Evolutionary conservation across 1,140 invertebrate genomes (phyloP).

Genomic region (Cyclina sinensis): DNA sequence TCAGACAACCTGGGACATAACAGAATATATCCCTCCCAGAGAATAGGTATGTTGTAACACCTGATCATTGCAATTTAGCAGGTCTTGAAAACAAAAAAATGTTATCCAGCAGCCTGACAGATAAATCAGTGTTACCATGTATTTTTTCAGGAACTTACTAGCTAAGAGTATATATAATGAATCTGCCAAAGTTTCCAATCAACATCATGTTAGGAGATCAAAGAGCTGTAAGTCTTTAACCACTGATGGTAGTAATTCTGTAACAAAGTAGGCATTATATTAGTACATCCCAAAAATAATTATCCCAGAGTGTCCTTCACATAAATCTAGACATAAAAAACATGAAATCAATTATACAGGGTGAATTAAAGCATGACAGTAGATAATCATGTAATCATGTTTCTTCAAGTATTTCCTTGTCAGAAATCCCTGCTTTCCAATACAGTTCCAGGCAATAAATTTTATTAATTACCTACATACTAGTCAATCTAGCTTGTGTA

Average conservation of each 20-base stretch:
- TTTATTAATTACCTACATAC: background rate
- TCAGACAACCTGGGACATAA: no score
- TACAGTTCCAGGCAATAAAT: no score
- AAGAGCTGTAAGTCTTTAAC: background rate
- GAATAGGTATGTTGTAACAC: no score
- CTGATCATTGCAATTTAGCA: no score
- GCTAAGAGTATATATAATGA: background rate
- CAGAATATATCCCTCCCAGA: no score
- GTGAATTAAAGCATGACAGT: background rate
- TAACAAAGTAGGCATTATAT: conserved; percentile 13
- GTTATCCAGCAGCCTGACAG: no score
- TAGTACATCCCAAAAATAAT: background rate
- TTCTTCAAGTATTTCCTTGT: background rate
- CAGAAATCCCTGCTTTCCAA: no score
- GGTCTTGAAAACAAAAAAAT: no score
- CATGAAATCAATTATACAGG: background rate
- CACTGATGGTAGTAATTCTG: background rate
- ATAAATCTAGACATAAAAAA: background rate
- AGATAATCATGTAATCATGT: background rate
- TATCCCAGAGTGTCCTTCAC: background rate
- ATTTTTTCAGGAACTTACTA: background rate
- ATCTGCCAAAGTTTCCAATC: background rate
- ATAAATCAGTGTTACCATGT: no score
- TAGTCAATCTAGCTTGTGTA: no score
- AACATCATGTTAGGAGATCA: background rate